Evolutionary conservation across 2,888 invertebrate species (phyloP).

Genomic region (Synergus laeviventris): DNA sequence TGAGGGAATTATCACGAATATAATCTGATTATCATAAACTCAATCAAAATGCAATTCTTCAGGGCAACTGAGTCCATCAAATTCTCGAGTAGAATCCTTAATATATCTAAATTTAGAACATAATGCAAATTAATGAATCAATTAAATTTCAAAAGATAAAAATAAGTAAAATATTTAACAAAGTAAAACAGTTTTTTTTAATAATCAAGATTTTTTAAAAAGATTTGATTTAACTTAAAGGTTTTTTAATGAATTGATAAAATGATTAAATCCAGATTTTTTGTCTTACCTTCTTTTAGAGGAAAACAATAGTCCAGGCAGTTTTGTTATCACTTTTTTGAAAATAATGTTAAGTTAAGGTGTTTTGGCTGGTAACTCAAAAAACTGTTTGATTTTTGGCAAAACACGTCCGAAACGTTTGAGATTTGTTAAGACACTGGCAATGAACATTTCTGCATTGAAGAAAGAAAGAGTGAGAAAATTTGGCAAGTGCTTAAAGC

Average conservation of each 20-base stretch:
- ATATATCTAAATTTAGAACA: not conserved
- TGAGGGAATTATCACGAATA: not conserved
- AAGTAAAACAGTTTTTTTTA: too few relatives aligned
- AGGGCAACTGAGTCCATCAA: not conserved
- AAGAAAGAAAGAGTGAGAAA: conserved; percentile 22
- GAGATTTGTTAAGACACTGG: conserved; percentile 29
- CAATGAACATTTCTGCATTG: conserved; percentile 29
- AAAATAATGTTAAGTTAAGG: not conserved
- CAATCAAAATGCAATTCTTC: not conserved
- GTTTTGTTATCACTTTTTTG: not conserved
- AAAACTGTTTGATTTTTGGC: not conserved
- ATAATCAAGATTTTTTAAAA: too few relatives aligned
- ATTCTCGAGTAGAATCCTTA: not conserved
- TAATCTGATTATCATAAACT: not conserved
- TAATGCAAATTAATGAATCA: not conserved
- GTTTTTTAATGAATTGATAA: not conserved
- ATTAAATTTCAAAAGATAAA: not conserved
- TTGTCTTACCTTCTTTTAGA: not conserved
- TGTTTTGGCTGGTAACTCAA: not conserved
- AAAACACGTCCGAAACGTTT: conserved; percentile 15
- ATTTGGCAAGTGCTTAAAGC: conserved; percentile 17
- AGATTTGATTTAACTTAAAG: too few relatives aligned
- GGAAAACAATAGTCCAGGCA: not conserved
- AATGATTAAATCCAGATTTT: not conserved
- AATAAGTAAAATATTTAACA: not conserved